A percentile compares a stretch with the other conserved stretches of the same genome.
Conservation (phyloP, 2,888 invertebrate species). For the Drosophila longiperda region DNA sequence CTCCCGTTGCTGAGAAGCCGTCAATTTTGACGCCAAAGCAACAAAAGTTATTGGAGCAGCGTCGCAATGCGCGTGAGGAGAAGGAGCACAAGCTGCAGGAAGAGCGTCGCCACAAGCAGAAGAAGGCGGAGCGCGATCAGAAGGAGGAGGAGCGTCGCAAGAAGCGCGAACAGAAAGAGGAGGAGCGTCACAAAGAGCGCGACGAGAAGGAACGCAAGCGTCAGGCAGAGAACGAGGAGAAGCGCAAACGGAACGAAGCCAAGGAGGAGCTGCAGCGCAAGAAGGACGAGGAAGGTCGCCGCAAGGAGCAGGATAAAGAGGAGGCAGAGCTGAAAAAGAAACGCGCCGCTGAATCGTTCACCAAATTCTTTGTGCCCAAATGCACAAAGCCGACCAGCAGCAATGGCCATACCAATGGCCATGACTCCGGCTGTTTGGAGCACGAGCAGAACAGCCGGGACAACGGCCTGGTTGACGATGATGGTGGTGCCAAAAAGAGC, state of each 20-base stretch:
- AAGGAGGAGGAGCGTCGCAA: constrained; percentile 70
- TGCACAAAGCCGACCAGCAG: constrained; percentile 80
- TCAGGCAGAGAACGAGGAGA: constrained; percentile 83
- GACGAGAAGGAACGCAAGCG: constrained; percentile 83
- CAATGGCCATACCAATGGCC: not conserved
- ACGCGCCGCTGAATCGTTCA: constrained; percentile 92
- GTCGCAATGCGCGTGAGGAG: constrained; percentile 82
- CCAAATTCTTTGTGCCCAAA: constrained; percentile 91
- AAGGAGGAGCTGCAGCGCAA: constrained; percentile 82
- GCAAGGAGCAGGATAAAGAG: constrained; percentile 88
- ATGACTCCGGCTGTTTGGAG: constrained; percentile 55
- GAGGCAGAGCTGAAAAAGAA: constrained; percentile 91
- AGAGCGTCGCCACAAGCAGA: constrained; percentile 83
- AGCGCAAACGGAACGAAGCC: constrained; percentile 84
- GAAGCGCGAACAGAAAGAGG: constrained; percentile 85
- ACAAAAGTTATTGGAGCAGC: constrained; percentile 69
- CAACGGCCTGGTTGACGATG: constrained; percentile 9
- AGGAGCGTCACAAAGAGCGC: constrained; percentile 84
- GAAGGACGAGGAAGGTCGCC: constrained; percentile 85
- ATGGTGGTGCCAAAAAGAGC: constrained; percentile 22
- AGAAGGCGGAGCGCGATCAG: constrained; percentile 80
- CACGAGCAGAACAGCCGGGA: constrained; percentile 70
- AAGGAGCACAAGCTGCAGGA: constrained; percentile 85
- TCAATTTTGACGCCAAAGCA: constrained; percentile 80
- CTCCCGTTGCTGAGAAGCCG: constrained; percentile 12